Percentiles rank a stretch among this genome's conserved stretches.
These are phyloP conservation scores for Panulirus ornatus DNA, from an alignment of 1,140 invertebrate species.

Conservation along the genomic window DNA sequence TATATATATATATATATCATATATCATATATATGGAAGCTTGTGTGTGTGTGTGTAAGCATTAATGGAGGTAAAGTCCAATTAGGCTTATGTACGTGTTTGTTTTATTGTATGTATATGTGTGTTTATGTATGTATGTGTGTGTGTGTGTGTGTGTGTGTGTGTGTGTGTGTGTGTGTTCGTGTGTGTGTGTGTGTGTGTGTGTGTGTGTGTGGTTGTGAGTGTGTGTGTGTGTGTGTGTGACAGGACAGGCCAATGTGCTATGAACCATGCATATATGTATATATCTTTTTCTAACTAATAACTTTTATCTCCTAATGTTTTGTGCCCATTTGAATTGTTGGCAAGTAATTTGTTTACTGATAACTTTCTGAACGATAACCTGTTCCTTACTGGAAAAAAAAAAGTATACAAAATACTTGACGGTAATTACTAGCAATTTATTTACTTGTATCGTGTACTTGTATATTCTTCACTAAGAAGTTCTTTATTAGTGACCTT, in stretches of 20 bases:
- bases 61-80: too few relatives aligned
- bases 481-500: too few relatives aligned
- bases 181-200: slow-evolving; percentile 4
- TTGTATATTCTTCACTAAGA: too few relatives aligned
- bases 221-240: neutral
- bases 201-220: neutral
- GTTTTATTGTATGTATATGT: slow-evolving; percentile 17
- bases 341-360: too few relatives aligned
- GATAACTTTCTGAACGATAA: too few relatives aligned
- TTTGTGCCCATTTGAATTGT: too few relatives aligned
- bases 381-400: too few relatives aligned
- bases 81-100: too few relatives aligned
- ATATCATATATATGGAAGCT: neutral
- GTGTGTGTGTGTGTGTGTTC: neutral
- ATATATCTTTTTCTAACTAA: neutral
- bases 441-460: too few relatives aligned
- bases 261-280: neutral
- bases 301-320: too few relatives aligned
- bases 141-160: neutral
- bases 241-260: neutral
- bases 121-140: neutral
- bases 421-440: too few relatives aligned
- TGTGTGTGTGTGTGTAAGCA: slow-evolving; percentile 36
- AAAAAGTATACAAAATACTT: too few relatives aligned
- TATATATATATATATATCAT: neutral